Base-by-base conservation (phyloP, 2,888 invertebrate species). In the Blomia tropicalis region DNA sequence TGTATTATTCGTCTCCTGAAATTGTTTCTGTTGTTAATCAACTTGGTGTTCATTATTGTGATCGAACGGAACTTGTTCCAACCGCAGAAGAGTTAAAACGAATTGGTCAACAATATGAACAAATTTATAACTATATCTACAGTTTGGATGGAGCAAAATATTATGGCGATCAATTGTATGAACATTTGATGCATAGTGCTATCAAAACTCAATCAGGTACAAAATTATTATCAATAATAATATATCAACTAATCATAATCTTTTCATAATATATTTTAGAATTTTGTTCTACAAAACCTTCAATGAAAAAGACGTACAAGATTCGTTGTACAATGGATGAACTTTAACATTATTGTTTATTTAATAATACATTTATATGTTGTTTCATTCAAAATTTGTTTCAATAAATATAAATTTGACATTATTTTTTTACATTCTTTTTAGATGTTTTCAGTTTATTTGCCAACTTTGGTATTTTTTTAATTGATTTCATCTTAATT, bases 1-100 rank as follows among this genome's bases (percentile, higher is more conserved):
- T 63, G 59, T 67, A 66, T 43, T 67, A 67, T 30, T 63, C 65
- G 25, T 58, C 60, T 11, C 56, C 63, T n/a, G 63, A 63, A 30
- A 44, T 64, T 1, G 11, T 29, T 0, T 44, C 44, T 19, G 62
- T 22, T 36, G n/a, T n/a, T 11, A 54, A 29, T 22, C 17, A 31
- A 30, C 47, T 47, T 25, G 47, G 47, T 14, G 43, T 43, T 1
- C 29, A 27, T 30, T 58, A 62, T 58, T 58, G 62, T 19, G 30
- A 62, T 27, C 7, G 62, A 11, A 4, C 11, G 17, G n/a, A 4
- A 14, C 11, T 31, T 5, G 4, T n/a, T 2, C 17, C n/a, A 14
- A 25, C 19, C 2, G 23, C 17, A 11, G 36, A 7, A 7, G 7
- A 11, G 36, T 36, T 36, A 17, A 36, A 17, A 11, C 7, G 17